Percentiles rank a stretch among this genome's conserved stretches.
These are phyloP conservation scores for Terebella lapidaria DNA, from an alignment of 2,888 invertebrate species.

Conservation along the genomic window DNA sequence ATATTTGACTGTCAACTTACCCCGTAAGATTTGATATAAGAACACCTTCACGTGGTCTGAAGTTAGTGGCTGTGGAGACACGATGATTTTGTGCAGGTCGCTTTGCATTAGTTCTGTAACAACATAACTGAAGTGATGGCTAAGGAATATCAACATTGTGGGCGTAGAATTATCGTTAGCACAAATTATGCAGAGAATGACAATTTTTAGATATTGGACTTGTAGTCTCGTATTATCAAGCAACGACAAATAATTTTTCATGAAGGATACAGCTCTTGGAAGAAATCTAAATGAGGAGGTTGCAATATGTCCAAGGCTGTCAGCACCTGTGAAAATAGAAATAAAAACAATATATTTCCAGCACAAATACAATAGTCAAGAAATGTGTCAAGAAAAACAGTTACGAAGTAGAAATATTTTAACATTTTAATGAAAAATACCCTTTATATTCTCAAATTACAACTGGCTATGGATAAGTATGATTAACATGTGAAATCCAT, in stretches of 20 bases:
- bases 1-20: slow-evolving; percentile 63
- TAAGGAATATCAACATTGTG: slow-evolving; percentile 7
- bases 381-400: no score
- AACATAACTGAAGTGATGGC: slow-evolving; percentile 74
- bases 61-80: slow-evolving; percentile 96
- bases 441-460: no score
- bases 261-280: slow-evolving; percentile 92
- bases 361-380: no score
- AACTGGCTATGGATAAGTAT: no score
- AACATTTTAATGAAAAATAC: no score
- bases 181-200: no score
- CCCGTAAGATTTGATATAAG: slow-evolving; percentile 98
- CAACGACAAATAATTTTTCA: no score
- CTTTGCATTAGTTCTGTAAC: slow-evolving; percentile 99
- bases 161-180: no score
- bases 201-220: no score
- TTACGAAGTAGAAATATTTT: no score
- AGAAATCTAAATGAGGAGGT: slow-evolving; percentile 97
- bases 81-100: slow-evolving; percentile 99
- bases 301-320: slow-evolving; percentile 97
- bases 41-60: slow-evolving; percentile 99
- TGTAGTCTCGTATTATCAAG: no score
- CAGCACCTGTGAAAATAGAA: slow-evolving; percentile 73
- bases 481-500: neutral
- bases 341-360: neutral